These are phyloP conservation scores for Neoaliturus tenellus DNA, from an alignment of 2,888 invertebrate species.

Conservation along the genomic window DNA sequence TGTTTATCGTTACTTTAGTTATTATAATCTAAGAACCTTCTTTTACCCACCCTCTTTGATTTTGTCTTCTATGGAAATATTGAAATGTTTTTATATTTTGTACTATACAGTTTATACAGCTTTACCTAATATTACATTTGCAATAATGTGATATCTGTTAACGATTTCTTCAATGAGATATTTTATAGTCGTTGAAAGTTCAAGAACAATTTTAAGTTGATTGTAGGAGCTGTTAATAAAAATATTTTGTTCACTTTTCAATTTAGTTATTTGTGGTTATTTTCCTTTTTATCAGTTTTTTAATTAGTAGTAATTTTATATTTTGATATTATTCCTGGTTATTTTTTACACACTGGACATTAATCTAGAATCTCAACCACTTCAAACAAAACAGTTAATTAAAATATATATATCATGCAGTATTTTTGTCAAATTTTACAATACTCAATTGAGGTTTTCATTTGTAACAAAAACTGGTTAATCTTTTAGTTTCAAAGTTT, in stretches of 20 bases:
- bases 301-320: neutral
- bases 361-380: neutral
- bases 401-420: neutral
- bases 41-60: neutral
- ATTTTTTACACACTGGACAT: neutral
- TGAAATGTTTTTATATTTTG: neutral
- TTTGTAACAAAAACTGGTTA: neutral
- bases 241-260: neutral
- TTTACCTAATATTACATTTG: neutral
- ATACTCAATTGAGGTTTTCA: no score
- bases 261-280: neutral
- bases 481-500: neutral
- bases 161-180: neutral
- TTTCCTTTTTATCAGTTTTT: neutral
- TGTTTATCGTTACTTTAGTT: neutral
- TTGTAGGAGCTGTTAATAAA: neutral
- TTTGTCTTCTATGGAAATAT: neutral
- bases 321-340: neutral
- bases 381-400: neutral
- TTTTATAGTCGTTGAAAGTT: neutral
- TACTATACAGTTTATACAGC: neutral
- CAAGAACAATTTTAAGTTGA: neutral
- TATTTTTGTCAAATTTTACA: neutral
- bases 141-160: constrained; percentile 4
- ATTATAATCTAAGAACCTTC: neutral